These are phyloP conservation scores for Drosophila mayri DNA, from an alignment of 1,140 invertebrate genomes.

Conservation along the genomic window DNA sequence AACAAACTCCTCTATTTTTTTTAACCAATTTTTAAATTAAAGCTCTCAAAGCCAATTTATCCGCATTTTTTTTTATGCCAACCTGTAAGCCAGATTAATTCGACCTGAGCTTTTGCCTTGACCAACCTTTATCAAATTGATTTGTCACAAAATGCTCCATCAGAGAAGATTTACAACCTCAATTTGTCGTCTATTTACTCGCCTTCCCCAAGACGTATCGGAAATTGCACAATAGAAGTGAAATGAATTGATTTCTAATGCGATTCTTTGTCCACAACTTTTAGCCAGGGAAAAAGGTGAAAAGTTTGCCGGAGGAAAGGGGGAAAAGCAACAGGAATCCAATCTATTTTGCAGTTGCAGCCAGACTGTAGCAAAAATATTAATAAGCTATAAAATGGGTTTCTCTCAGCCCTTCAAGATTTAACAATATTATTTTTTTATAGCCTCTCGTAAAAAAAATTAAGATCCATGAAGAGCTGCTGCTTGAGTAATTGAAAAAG, in stretches of 20 bases:
- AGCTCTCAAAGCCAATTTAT: slow-evolving; percentile 13
- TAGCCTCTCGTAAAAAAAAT: slow-evolving; percentile 41
- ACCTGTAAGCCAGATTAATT: slow-evolving; percentile 35
- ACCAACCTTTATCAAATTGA: slow-evolving; percentile 51
- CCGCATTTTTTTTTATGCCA: neutral
- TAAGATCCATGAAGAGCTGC: slow-evolving; percentile 16
- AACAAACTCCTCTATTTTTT: neutral
- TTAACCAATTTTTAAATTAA: slow-evolving; percentile 10
- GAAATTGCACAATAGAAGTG: slow-evolving; percentile 77
- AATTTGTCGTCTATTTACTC: slow-evolving; percentile 67
- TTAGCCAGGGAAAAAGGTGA: neutral
- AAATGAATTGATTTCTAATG: slow-evolving; percentile 82
- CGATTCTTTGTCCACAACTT: slow-evolving; percentile 32
- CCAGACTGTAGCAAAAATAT: slow-evolving; percentile 31
- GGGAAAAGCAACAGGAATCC: slow-evolving; percentile 45
- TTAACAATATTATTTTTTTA: slow-evolving; percentile 76
- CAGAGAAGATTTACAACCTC: slow-evolving; percentile 62
- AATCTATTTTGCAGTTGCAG: slow-evolving; percentile 59
- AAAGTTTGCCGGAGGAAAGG: neutral
- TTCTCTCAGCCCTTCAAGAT: neutral
- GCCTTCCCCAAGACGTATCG: slow-evolving; percentile 40
- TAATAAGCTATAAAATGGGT: slow-evolving; percentile 65
- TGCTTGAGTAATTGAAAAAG: slow-evolving; percentile 69
- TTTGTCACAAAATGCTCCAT: slow-evolving; percentile 56
- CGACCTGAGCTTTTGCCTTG: slow-evolving; percentile 15